Evolutionary conservation across 2,797 vertebrate species (phyloP).

Genomic region (Dallia pectoralis): DNA sequence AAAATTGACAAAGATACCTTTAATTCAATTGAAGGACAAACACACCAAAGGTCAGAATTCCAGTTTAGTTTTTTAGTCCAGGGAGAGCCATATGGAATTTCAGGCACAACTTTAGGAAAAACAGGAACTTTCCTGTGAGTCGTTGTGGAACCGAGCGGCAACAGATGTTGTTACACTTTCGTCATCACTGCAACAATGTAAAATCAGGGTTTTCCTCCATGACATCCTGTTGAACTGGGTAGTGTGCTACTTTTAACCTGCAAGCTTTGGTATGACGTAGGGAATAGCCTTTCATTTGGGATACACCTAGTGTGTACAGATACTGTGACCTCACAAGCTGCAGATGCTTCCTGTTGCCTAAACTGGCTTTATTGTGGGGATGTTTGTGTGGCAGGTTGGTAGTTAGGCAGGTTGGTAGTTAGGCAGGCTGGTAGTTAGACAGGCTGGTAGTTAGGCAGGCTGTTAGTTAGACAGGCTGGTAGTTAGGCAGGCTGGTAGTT

Average conservation of each 20-base stretch:
- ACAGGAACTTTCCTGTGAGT: slow-evolving; percentile 33
- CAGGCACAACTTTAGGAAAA: slow-evolving; percentile 14
- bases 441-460: no score
- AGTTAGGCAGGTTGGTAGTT: no score
- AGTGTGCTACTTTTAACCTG: no score
- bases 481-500: no score
- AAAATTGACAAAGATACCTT: no score
- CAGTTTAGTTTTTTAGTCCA: not conserved
- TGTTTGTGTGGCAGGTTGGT: no score
- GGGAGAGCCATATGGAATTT: slow-evolving; percentile 13
- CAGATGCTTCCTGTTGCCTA: slow-evolving; percentile 69
- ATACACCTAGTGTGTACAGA: slow-evolving; percentile 31
- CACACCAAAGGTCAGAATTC: no score
- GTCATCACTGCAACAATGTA: slow-evolving; percentile 50
- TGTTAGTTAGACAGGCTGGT: no score
- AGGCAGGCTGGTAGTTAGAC: no score
- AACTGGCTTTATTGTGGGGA: not conserved
- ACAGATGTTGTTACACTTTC: slow-evolving; percentile 59
- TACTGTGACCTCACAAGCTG: slow-evolving; percentile 41
- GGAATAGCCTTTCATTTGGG: not conserved
- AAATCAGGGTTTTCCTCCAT: no score
- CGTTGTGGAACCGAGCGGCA: slow-evolving; percentile 30
- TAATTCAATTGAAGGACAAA: no score
- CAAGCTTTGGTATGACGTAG: slow-evolving; percentile 21
- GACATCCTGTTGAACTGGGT: no score